Percentiles rank a stretch among this genome's conserved stretches.
Evolutionary conservation across 1,140 invertebrate species (phyloP).

Genomic region (Scaptodrosophila lebanonensis): DNA sequence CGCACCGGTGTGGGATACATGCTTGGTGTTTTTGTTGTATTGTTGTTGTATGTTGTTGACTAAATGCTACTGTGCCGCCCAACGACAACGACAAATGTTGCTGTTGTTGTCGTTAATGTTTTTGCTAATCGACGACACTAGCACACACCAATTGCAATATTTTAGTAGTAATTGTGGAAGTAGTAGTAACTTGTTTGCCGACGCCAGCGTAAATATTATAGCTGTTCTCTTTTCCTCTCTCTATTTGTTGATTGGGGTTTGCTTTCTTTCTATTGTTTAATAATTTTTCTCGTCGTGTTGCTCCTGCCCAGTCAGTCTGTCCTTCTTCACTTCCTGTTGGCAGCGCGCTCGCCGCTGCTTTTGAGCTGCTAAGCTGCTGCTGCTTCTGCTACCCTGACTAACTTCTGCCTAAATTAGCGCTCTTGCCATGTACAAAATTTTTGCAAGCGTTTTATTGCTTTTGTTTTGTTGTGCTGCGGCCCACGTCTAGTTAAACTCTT

Average conservation of each 20-base stretch:
- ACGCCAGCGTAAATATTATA: not conserved
- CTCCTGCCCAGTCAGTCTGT: slow-evolving; percentile 14
- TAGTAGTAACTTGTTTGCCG: not conserved
- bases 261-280: slow-evolving; percentile 3
- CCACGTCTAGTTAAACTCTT: slow-evolving; percentile 37
- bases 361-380: too few relatives aligned
- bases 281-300: slow-evolving; percentile 8
- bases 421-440: slow-evolving; percentile 31
- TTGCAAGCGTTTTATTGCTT: slow-evolving; percentile 47
- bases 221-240: too few relatives aligned
- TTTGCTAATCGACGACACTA: slow-evolving; percentile 5
- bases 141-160: not conserved
- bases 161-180: too few relatives aligned
- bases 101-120: slow-evolving; percentile 12
- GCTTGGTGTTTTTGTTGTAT: slow-evolving; percentile 46
- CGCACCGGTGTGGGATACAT: slow-evolving; percentile 77
- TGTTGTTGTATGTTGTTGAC: slow-evolving; percentile 32
- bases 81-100: slow-evolving; percentile 24
- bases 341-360: slow-evolving; percentile 31
- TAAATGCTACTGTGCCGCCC: slow-evolving; percentile 24
- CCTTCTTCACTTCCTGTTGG: slow-evolving; percentile 33
- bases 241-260: not conserved
- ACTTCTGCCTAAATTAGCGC: slow-evolving; percentile 36
- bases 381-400: slow-evolving; percentile 44
- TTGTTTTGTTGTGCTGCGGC: slow-evolving; percentile 29